Conservation (phyloP, 2,113 vertebrate genomes). For the Peromyscus polionotus region DNA sequence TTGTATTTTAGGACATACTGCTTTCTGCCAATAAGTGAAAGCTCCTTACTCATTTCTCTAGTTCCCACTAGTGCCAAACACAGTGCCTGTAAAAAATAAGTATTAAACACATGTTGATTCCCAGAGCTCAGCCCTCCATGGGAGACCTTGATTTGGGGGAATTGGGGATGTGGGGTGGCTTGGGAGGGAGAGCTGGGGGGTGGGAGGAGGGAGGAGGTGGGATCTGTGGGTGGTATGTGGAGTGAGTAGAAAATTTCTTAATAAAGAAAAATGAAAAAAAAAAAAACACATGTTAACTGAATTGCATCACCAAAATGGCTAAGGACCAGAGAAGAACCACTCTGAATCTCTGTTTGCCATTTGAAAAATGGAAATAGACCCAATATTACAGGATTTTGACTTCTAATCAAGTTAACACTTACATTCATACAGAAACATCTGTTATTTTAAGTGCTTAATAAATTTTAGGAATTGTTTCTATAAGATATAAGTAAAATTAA, state of each 20-base stretch:
- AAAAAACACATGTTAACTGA: not conserved
- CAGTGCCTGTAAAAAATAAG: not conserved
- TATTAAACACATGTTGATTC: not conserved
- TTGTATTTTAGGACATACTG: slow-evolving; percentile 27
- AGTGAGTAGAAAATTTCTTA: too few relatives aligned
- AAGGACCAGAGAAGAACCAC: not conserved
- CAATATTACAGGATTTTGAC: not conserved
- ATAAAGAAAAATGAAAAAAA: too few relatives aligned
- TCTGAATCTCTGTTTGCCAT: slow-evolving; percentile 26
- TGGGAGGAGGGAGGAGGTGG: too few relatives aligned
- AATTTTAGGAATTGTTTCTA: slow-evolving; percentile 44
- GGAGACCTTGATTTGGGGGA: too few relatives aligned
- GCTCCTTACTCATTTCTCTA: not conserved
- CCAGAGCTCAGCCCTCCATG: too few relatives aligned
- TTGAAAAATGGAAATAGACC: slow-evolving; percentile 40
- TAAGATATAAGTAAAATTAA: slow-evolving; percentile 54
- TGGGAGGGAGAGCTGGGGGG: too few relatives aligned
- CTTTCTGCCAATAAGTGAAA: not conserved
- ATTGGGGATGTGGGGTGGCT: too few relatives aligned
- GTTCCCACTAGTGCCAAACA: not conserved
- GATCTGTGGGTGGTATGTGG: too few relatives aligned
- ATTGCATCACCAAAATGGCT: slow-evolving; percentile 18
- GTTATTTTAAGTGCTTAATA: slow-evolving; percentile 33
- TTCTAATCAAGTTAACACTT: slow-evolving; percentile 18
- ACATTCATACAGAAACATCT: slow-evolving; percentile 21